Percentiles rank a stretch among this genome's conserved stretches.
phyloP scores from a whole-genome alignment of 2,797 vertebrate genomes.

The Limosa lapponica region DNA sequence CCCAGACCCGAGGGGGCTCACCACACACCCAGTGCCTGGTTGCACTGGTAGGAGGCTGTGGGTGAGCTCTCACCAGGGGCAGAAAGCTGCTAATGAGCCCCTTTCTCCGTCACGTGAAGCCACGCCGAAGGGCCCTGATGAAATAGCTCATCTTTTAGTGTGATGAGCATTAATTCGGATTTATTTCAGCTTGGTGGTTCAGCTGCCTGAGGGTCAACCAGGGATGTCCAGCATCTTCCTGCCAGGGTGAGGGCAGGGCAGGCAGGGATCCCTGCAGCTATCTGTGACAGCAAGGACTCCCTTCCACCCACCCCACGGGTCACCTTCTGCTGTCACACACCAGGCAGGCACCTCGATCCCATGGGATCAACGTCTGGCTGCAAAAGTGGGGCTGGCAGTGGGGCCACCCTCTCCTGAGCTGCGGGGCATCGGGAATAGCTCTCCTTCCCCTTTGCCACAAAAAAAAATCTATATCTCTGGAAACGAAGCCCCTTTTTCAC shows the following conservation, averaged over 20 bases:
- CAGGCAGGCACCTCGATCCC: not conserved
- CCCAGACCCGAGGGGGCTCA: rapidly evolving
- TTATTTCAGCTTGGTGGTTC: not conserved
- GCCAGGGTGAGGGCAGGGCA: not conserved
- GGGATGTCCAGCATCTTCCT: not conserved
- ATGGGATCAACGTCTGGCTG: rapidly evolving
- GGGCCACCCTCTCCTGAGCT: not conserved
- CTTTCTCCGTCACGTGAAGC: not conserved
- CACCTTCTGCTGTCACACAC: not conserved
- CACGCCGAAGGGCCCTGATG: rapidly evolving
- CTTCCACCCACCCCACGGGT: not conserved
- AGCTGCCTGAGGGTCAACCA: not conserved
- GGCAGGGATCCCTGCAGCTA: not conserved
- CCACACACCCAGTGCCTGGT: rapidly evolving
- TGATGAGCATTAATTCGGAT: not conserved
- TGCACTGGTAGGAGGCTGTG: not conserved
- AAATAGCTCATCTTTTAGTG: not conserved
- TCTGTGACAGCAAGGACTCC: not conserved
- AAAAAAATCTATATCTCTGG: rapidly evolving
- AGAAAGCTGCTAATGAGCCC: not conserved
- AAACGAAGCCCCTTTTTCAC: not conserved
- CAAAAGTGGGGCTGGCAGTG: not conserved
- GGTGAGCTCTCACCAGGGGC: not conserved
- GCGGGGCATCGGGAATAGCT: rapidly evolving
- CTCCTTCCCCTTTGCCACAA: not conserved